Evolutionary conservation across 2,797 vertebrate species (phyloP).

Genomic region (Pagetopsis macropterus): DNA sequence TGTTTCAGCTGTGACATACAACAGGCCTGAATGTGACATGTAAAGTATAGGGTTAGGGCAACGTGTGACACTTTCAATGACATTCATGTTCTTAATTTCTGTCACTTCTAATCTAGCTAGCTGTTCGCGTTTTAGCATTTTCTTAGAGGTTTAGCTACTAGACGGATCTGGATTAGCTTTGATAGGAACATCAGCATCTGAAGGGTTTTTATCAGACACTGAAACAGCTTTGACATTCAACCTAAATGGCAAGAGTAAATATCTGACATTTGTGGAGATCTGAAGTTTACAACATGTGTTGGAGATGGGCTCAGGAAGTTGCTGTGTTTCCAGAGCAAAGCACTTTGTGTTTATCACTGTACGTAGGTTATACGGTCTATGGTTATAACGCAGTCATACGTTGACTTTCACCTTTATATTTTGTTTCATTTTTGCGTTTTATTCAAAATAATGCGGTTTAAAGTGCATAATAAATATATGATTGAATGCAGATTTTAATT

Average conservation of each 20-base stretch:
- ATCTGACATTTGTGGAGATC: constrained; percentile 42
- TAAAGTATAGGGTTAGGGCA: constrained; percentile 48
- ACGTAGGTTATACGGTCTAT: neutral
- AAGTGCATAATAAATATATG: neutral
- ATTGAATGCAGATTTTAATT: no score
- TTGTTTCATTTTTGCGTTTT: neutral
- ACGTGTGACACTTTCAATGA: constrained; percentile 58
- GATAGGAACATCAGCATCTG: constrained; percentile 46
- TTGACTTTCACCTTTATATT: neutral
- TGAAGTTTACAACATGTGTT: constrained; percentile 29
- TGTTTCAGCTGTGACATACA: constrained; percentile 75
- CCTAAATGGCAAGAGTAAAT: constrained; percentile 38
- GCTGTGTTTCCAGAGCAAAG: constrained; percentile 10
- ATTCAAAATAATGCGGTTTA: constrained; percentile 4
- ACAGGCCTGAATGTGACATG: constrained; percentile 55
- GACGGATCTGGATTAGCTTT: constrained; percentile 30
- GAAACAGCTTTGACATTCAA: constrained; percentile 36
- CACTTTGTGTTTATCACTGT: constrained; percentile 9
- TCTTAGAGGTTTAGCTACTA: constrained; percentile 23
- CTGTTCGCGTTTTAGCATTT: constrained; percentile 8
- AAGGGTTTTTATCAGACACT: constrained; percentile 34
- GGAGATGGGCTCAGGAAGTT: constrained; percentile 15
- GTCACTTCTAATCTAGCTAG: constrained; percentile 58
- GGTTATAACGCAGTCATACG: neutral
- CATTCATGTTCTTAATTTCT: constrained; percentile 50